Conservation (phyloP, 2,888 invertebrate genomes). For the Ceriagrion tenellum region DNA sequence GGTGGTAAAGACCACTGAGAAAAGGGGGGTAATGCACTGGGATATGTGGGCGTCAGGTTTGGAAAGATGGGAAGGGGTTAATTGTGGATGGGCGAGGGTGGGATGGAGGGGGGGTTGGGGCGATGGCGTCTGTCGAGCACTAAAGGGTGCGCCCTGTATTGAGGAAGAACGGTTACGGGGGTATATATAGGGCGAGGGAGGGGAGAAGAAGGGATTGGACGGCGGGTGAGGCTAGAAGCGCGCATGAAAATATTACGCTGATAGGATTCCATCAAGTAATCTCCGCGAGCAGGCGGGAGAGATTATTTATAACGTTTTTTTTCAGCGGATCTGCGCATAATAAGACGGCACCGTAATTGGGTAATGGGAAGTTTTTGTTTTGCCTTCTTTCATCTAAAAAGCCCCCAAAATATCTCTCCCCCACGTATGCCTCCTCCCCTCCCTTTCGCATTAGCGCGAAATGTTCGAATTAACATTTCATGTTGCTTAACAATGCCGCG, state of each 20-base stretch:
- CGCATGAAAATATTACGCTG: slow-evolving; percentile 1
- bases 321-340: neutral
- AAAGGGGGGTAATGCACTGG: neutral
- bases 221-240: neutral
- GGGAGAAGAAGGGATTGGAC: neutral
- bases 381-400: too few relatives aligned
- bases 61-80: neutral
- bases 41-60: neutral
- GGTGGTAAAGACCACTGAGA: neutral
- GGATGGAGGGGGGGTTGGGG: neutral
- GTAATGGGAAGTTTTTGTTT: neutral
- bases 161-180: neutral
- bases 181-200: neutral
- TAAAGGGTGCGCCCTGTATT: neutral
- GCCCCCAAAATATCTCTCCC: neutral
- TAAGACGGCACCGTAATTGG: neutral
- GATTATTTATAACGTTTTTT: neutral
- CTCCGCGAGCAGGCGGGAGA: neutral
- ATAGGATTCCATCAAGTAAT: neutral
- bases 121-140: neutral
- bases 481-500: neutral
- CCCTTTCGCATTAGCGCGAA: neutral
- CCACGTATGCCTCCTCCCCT: neutral
- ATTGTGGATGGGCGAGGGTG: neutral
- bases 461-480: neutral